phyloP scores from a whole-genome alignment of 1,140 invertebrate genomes.

The Drosophila ironensis region DNA sequence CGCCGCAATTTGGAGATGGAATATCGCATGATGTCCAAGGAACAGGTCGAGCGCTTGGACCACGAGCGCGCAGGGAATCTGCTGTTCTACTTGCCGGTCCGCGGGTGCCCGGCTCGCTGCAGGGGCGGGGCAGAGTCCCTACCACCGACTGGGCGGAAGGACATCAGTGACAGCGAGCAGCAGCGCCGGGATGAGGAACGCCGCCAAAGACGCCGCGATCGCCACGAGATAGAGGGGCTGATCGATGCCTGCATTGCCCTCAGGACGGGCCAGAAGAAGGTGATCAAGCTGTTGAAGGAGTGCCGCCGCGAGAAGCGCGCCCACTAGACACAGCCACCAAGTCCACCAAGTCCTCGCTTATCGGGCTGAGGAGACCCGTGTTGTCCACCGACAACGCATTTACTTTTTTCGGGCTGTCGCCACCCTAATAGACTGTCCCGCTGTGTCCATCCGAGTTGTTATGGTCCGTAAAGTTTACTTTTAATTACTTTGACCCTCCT shows the following conservation, averaged over 20 bases:
- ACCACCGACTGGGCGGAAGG: background rate
- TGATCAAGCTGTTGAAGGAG: background rate
- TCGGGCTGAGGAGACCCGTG: too few relatives aligned
- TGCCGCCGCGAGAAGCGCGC: background rate
- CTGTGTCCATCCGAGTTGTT: background rate
- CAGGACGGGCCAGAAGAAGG: background rate
- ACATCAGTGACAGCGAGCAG: background rate
- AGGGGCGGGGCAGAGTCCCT: too few relatives aligned
- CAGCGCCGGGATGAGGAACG: background rate
- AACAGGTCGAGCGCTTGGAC: background rate
- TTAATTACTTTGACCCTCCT: slow-evolving; percentile 51
- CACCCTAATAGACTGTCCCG: slow-evolving; percentile 23
- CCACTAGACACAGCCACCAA: too few relatives aligned
- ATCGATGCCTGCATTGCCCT: background rate
- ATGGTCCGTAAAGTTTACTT: slow-evolving; percentile 41
- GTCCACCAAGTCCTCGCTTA: too few relatives aligned
- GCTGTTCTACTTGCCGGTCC: too few relatives aligned
- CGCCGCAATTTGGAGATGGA: too few relatives aligned
- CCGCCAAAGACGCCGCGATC: background rate
- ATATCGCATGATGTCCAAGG: background rate
- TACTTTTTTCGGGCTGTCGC: too few relatives aligned
- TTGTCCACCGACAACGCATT: too few relatives aligned
- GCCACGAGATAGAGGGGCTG: background rate
- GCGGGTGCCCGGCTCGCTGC: too few relatives aligned
- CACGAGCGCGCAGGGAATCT: background rate